Conservation (phyloP, 2,797 vertebrate genomes). For the Bucorvus abyssinicus region DNA sequence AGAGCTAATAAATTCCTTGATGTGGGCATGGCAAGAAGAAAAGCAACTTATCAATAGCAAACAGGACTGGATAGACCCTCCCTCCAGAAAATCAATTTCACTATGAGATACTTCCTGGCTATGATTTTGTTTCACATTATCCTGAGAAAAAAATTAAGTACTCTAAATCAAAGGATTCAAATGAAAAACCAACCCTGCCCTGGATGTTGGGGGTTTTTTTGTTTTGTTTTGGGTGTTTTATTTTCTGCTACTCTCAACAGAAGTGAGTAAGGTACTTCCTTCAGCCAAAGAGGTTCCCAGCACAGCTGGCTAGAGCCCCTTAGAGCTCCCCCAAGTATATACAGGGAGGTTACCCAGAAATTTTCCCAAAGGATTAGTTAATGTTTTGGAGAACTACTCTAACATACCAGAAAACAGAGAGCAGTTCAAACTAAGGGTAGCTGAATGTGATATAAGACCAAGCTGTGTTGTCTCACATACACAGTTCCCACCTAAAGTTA, state of each 20-base stretch:
- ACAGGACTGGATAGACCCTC: background rate
- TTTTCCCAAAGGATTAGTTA: background rate
- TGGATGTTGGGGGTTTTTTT: background rate
- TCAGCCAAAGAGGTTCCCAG: background rate
- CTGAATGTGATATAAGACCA: background rate
- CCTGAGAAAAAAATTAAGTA: background rate
- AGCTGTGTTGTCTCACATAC: background rate
- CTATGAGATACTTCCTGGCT: background rate
- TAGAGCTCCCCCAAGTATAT: background rate
- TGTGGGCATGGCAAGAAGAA: background rate
- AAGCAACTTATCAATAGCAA: background rate
- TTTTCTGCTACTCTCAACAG: background rate
- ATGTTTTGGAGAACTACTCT: background rate
- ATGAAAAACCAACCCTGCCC: background rate
- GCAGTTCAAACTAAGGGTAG: background rate
- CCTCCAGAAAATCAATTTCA: background rate
- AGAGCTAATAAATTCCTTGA: background rate
- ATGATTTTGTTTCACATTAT: background rate
- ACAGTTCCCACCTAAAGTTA: background rate
- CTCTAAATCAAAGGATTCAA: background rate
- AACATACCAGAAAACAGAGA: background rate
- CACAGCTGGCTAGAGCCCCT: background rate
- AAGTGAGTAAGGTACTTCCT: background rate
- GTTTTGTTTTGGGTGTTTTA: background rate
- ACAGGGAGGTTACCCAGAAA: background rate